phyloP scores from a whole-genome alignment of 1,140 invertebrate genomes.

The Rhagoletis pomonella region DNA sequence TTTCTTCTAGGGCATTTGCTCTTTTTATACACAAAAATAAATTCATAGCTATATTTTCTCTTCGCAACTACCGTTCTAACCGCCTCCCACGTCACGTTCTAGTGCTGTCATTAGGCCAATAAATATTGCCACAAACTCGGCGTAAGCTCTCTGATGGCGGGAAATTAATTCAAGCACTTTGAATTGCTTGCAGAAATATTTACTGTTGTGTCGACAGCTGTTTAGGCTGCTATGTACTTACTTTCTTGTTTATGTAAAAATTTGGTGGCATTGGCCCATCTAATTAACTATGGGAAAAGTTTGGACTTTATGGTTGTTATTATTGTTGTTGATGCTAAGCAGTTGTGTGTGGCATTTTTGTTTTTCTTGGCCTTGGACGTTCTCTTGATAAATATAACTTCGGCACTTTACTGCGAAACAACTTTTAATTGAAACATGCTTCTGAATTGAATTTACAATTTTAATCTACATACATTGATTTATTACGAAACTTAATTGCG shows the following conservation, averaged over 20 bases:
- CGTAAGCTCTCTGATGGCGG: neutral
- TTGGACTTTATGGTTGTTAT: slow-evolving; percentile 15
- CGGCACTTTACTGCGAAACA: too few relatives aligned
- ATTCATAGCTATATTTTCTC: neutral
- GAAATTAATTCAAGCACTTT: neutral
- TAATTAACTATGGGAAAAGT: slow-evolving; percentile 40
- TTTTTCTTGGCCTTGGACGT: slow-evolving; percentile 8
- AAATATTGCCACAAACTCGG: slow-evolving; percentile 5
- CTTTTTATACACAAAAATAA: neutral
- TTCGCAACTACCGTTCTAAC: neutral
- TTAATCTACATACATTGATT: too few relatives aligned
- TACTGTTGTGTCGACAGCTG: neutral
- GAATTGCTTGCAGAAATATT: slow-evolving; percentile 34
- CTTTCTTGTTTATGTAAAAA: neutral
- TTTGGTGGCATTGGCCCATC: slow-evolving; percentile 29
- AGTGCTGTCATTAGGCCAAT: neutral
- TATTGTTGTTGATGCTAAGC: neutral
- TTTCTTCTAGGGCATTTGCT: neutral
- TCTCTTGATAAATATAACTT: too few relatives aligned
- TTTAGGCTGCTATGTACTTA: neutral
- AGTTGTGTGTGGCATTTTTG: neutral
- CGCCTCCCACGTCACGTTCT: neutral
- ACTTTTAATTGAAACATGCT: too few relatives aligned
- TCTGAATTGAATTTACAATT: too few relatives aligned
- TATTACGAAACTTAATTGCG: too few relatives aligned